A percentile compares a stretch with the other conserved stretches of the same genome.
These are phyloP conservation scores for Muntiacus muntjak DNA, from an alignment of 2,113 vertebrate species.

Conservation along the genomic window DNA sequence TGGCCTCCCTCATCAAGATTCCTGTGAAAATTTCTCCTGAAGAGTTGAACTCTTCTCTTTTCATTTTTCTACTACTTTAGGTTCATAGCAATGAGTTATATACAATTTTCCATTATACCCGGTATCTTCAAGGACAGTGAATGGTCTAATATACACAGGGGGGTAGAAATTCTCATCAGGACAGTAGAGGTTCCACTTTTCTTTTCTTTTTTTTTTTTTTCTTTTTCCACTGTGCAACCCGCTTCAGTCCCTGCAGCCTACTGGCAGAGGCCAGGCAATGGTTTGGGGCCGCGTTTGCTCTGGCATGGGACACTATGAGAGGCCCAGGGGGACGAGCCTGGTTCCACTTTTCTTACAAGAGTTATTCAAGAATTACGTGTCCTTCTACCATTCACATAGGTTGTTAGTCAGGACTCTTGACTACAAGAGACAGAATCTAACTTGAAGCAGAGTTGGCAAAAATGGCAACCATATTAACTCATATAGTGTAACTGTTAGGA, in stretches of 20 bases:
- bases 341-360: not conserved
- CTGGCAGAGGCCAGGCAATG: too few species aligned
- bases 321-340: too few species aligned
- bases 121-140: not conserved
- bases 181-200: not conserved
- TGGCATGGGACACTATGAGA: too few species aligned
- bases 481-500: not conserved
- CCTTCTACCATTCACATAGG: not conserved
- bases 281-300: too few species aligned
- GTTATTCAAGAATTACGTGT: not conserved
- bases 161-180: not conserved
- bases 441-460: not conserved
- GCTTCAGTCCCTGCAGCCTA: too few species aligned
- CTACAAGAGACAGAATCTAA: not conserved
- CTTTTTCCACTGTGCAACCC: too few species aligned
- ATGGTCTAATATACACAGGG: not conserved
- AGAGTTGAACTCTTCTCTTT: not conserved
- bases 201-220: not conserved
- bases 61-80: not conserved
- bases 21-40: not conserved
- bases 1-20: not conserved
- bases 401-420: not conserved
- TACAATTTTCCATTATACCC: not conserved
- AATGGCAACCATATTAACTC: not conserved
- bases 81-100: not conserved